Base-by-base conservation (phyloP, 2,888 invertebrate species). In the Apeira syringaria region DNA sequence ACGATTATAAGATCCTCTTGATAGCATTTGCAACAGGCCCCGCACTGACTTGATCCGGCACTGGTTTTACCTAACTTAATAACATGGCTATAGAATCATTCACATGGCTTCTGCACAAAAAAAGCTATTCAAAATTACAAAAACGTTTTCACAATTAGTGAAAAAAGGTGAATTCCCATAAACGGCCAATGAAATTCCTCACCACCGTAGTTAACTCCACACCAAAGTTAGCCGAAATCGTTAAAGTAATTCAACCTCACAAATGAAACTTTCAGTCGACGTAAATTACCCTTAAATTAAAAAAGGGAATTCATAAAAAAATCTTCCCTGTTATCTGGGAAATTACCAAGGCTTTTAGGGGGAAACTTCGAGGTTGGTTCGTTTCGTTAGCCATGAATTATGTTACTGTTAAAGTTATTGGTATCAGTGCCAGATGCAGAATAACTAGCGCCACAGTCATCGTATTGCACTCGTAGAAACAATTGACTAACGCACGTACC, bases 201-300 rank as follows among this genome's bases (percentile, higher is more conserved):
- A 36, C 53, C 48, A 47, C 49, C 56, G 53, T 46, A 55, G 61
- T 59, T 68, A 62, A 65, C 68, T 66, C 64, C 59, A 53, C 53
- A 59, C 61, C 37, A 49, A 58, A 56, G 56, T 70, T 60, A 66
- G 55, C 59, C 59, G 53, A 56, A 66, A 64, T 61, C 62, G 66
- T 62, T 61, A 67, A 67, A 64, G 73, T 66, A 75, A 76, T 76
- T 77, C 72, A 64, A 66, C 64, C 59, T 50, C 61, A 61, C 64
- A 71, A 72, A 72, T 63, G 67, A 68, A 75, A 71, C 67, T 73
- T 67, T 58, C 48, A 41, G 55, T 50, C 59, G 56, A 50, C 58
- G 54, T 54, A 61, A 68, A 65, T 65, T 66, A 59, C 64, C 61
- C 64, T 62, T 71, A 71, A 76, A 74, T 74, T 68, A 50, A 68